phyloP scores from a whole-genome alignment of 2,113 vertebrate species.

The Cebus imitator region DNA sequence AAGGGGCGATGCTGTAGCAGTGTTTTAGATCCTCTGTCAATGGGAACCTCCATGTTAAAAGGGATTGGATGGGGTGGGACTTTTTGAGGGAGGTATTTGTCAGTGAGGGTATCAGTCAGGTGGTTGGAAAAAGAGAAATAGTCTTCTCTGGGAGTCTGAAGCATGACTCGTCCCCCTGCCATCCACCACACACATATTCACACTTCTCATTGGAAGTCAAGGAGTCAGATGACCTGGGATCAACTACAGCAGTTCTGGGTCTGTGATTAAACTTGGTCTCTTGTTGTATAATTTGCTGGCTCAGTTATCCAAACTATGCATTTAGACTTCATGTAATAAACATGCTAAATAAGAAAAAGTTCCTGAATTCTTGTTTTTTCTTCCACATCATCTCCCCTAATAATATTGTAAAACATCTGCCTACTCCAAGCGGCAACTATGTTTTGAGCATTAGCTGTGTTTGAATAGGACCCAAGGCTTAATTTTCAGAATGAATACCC shows the following conservation, averaged over 20 bases:
- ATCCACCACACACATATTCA: neutral
- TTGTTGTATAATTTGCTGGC: neutral
- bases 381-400: neutral
- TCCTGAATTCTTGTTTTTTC: neutral
- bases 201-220: neutral
- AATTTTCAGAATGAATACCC: neutral
- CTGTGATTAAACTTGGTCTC: neutral
- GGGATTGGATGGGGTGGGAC: neutral
- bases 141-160: neutral
- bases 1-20: neutral
- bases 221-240: neutral
- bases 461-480: constrained; percentile 12
- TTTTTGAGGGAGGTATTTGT: neutral
- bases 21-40: neutral
- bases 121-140: neutral
- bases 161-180: rapidly evolving
- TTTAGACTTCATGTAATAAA: neutral
- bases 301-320: neutral
- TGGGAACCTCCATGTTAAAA: neutral
- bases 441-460: constrained; percentile 11
- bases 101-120: neutral
- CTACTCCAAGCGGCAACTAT: neutral
- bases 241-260: neutral
- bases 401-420: neutral
- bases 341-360: neutral